Evolutionary conservation across 2,113 vertebrate genomes (phyloP).

Genomic region (Pycnonotus jocosus): DNA sequence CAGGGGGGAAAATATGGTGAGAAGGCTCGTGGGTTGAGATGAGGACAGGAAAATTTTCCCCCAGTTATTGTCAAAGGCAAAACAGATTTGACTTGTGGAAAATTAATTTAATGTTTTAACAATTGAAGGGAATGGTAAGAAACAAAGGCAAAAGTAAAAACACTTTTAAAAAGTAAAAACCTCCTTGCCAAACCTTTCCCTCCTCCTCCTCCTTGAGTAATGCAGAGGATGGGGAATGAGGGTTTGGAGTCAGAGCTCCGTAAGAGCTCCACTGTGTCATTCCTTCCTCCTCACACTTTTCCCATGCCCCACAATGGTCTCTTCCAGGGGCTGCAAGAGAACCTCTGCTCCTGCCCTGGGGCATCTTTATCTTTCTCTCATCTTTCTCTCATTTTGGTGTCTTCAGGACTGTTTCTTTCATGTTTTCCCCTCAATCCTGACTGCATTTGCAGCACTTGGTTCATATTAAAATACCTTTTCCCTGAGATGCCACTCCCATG

Average conservation of each 20-base stretch:
- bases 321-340: neutral
- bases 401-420: neutral
- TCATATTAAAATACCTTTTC: fast-evolving
- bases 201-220: neutral
- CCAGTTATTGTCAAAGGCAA: neutral
- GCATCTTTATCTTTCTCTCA: neutral
- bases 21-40: neutral
- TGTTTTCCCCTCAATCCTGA: neutral
- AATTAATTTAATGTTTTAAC: neutral
- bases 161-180: neutral
- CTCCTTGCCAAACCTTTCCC: fast-evolving
- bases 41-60: neutral
- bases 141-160: neutral
- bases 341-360: neutral
- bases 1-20: neutral
- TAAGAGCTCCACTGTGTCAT: fast-evolving
- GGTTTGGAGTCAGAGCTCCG: neutral
- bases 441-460: neutral
- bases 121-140: neutral
- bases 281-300: neutral
- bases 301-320: neutral
- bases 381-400: neutral
- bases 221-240: neutral
- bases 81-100: neutral
- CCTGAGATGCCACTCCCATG: fast-evolving